These are phyloP conservation scores for Dorcus hopei DNA, from an alignment of 2,888 invertebrate genomes.

Conservation along the genomic window DNA sequence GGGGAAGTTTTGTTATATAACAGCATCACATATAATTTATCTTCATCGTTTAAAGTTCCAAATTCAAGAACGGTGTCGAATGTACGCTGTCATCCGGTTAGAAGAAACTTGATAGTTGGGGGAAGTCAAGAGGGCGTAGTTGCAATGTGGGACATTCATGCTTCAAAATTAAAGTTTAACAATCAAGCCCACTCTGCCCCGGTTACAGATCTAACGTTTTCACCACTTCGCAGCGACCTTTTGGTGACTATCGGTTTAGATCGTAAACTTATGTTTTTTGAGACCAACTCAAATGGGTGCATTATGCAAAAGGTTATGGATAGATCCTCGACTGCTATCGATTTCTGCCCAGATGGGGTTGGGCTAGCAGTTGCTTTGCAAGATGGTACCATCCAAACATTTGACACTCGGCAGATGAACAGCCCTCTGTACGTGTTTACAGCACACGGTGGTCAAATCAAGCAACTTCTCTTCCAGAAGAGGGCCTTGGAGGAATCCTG, in stretches of 20 bases:
- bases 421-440: constrained; percentile 51
- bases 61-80: constrained; percentile 39
- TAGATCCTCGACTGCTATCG: constrained; percentile 40
- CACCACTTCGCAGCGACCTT: constrained; percentile 56
- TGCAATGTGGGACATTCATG: constrained; percentile 45
- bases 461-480: constrained; percentile 20
- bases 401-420: constrained; percentile 56
- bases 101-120: constrained; percentile 38
- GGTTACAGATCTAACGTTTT: constrained; percentile 57
- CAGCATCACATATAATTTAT: constrained; percentile 35
- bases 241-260: constrained; percentile 58
- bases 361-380: constrained; percentile 57
- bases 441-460: constrained; percentile 49
- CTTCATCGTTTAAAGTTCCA: constrained; percentile 38
- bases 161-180: constrained; percentile 34
- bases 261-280: constrained; percentile 57
- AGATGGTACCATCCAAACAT: constrained; percentile 54
- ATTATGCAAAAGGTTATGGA: constrained; percentile 35
- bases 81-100: constrained; percentile 38
- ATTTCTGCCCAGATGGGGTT: constrained; percentile 46
- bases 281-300: constrained; percentile 50
- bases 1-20: constrained; percentile 43
- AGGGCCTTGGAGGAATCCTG: constrained; percentile 4
- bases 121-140: constrained; percentile 46
- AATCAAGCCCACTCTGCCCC: constrained; percentile 54